Evolutionary conservation across 2,113 vertebrate genomes (phyloP).

Genomic region (Apteryx mantelli): DNA sequence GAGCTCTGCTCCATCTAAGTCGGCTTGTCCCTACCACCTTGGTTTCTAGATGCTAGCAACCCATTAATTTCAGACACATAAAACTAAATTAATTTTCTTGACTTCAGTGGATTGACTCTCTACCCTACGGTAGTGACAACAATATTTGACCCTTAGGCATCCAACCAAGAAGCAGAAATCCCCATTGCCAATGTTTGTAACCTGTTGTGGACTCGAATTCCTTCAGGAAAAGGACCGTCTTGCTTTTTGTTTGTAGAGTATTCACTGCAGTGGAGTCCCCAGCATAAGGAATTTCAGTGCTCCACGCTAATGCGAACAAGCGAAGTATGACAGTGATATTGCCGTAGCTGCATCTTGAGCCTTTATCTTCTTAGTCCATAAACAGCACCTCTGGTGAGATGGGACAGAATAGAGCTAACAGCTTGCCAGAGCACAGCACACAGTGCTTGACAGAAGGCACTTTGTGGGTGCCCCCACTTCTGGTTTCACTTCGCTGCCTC

Average conservation of each 20-base stretch:
- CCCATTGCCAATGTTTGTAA: not conserved
- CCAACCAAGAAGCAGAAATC: not conserved
- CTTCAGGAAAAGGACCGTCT: not conserved
- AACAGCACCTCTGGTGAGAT: not conserved
- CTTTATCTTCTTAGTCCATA: not conserved
- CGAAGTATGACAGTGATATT: fast-evolving
- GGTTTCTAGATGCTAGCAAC: not conserved
- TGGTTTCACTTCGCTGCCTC: not conserved
- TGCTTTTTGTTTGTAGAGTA: not conserved
- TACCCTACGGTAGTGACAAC: not conserved
- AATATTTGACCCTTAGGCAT: not conserved
- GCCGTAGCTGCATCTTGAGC: not conserved
- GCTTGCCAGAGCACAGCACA: not conserved
- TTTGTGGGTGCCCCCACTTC: not conserved
- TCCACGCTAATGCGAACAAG: not conserved
- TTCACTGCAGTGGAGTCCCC: not conserved
- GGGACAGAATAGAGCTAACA: not conserved
- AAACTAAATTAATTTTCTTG: not conserved
- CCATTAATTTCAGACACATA: not conserved
- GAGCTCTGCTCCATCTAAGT: not conserved
- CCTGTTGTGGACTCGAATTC: not conserved
- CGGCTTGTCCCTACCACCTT: not conserved
- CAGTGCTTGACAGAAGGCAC: not conserved
- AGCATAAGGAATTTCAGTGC: not conserved
- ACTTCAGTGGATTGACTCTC: not conserved